Evolutionary conservation across 2,888 invertebrate genomes (phyloP).

Genomic region (Gymnosoma rotundatum): DNA sequence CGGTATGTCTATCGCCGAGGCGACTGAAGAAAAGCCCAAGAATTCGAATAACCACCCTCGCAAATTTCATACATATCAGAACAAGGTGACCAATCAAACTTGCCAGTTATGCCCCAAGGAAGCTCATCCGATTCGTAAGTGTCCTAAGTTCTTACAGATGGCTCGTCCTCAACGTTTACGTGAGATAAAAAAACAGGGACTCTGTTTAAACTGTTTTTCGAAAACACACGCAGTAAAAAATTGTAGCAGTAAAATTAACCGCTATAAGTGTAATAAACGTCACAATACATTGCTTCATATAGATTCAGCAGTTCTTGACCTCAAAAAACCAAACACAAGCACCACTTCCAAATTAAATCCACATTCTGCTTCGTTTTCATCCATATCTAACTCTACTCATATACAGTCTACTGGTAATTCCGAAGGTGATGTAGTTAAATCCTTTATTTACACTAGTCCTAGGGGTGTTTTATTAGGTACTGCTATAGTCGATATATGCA

Average conservation of each 20-base stretch:
- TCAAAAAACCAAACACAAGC: too few species aligned
- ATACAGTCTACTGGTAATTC: neutral
- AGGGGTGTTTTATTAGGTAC: too few species aligned
- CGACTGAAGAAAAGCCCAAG: neutral
- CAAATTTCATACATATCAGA: neutral
- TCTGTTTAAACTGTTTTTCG: slow-evolving; percentile 50
- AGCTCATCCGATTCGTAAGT: neutral
- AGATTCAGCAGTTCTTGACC: neutral
- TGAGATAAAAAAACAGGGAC: slow-evolving; percentile 30
- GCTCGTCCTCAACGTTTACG: slow-evolving; percentile 3
- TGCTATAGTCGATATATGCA: too few species aligned
- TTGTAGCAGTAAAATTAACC: slow-evolving; percentile 31
- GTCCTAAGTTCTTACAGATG: slow-evolving; percentile 15
- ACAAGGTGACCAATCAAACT: too few species aligned
- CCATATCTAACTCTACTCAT: neutral
- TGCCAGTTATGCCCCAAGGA: too few species aligned
- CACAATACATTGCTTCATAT: slow-evolving; percentile 50
- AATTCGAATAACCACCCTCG: neutral
- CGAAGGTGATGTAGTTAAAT: neutral
- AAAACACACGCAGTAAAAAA: slow-evolving; percentile 23
- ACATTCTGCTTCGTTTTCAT: too few species aligned
- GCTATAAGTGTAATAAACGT: slow-evolving; percentile 23
- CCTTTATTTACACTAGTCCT: neutral
- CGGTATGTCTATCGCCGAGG: neutral
- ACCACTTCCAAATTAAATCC: too few species aligned